Evolutionary conservation across 2,888 invertebrate genomes (phyloP).

Genomic region (Peribatodes rhomboidaria): DNA sequence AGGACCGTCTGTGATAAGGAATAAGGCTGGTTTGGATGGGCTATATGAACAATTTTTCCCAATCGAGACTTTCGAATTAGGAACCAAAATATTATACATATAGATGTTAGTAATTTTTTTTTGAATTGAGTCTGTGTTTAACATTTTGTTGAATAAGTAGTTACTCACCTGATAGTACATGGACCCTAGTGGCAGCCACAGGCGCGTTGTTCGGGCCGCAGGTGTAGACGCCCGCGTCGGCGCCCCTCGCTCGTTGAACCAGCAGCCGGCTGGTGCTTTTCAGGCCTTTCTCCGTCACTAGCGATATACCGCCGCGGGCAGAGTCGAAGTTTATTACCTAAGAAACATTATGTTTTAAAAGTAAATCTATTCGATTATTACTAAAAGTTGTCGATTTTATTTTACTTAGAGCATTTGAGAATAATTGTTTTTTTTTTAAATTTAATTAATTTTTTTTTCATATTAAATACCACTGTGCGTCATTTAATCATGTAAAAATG

Average conservation of each 20-base stretch:
- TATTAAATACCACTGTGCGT: not conserved
- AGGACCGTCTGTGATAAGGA: no score
- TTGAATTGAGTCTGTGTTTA: no score
- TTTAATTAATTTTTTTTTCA: not conserved
- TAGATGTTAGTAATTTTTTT: no score
- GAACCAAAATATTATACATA: no score
- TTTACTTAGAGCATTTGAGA: no score
- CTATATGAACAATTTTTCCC: no score
- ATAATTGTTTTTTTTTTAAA: no score
- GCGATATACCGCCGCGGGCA: conserved; percentile 94
- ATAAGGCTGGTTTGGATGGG: no score
- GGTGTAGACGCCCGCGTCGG: conserved; percentile 94
- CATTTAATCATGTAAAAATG: not conserved
- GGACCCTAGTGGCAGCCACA: conserved; percentile 91
- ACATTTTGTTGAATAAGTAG: not conserved
- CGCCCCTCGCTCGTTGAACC: conserved; percentile 92
- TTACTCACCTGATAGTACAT: conserved; percentile 93
- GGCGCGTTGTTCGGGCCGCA: conserved; percentile 95
- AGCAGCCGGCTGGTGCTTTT: conserved; percentile 93
- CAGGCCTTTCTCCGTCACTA: conserved; percentile 94
- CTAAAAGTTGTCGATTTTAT: no score
- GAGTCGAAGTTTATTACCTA: conserved; percentile 96
- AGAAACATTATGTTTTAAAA: not conserved
- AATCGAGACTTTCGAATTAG: no score
- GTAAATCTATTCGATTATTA: no score